These are phyloP conservation scores for Lepeophtheirus nordmannii DNA, from an alignment of 2,888 invertebrate genomes.

Conservation along the genomic window DNA sequence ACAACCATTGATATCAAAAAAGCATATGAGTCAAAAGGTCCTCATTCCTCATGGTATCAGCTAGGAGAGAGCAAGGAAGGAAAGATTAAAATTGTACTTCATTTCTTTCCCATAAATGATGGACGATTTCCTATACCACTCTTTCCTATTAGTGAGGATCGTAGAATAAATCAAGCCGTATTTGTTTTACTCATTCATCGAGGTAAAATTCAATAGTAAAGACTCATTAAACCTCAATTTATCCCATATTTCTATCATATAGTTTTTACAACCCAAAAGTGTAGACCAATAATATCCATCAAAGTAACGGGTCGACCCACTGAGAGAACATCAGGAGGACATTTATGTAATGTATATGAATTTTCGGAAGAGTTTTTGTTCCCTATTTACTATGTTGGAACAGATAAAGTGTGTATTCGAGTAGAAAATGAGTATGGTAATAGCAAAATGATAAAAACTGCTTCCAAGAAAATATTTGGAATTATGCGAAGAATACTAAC, in stretches of 20 bases:
- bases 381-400: slow-evolving; percentile 1
- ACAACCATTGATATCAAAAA: neutral
- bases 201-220: neutral
- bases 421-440: neutral
- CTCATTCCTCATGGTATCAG: neutral
- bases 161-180: neutral
- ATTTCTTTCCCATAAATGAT: neutral
- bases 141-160: neutral
- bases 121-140: neutral
- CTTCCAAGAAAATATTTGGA: neutral
- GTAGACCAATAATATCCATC: neutral
- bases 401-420: neutral
- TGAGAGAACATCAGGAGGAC: neutral
- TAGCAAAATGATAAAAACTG: neutral
- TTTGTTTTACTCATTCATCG: neutral
- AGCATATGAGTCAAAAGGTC: neutral
- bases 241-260: neutral
- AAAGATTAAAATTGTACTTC: neutral
- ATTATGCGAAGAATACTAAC: neutral
- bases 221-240: too few species aligned
- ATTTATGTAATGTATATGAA: neutral
- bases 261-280: slow-evolving; percentile 1
- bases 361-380: neutral
- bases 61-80: neutral
- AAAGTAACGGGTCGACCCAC: neutral